Evolutionary conservation across 1,140 invertebrate genomes (phyloP).

Genomic region (Pectinophora gossypiella): DNA sequence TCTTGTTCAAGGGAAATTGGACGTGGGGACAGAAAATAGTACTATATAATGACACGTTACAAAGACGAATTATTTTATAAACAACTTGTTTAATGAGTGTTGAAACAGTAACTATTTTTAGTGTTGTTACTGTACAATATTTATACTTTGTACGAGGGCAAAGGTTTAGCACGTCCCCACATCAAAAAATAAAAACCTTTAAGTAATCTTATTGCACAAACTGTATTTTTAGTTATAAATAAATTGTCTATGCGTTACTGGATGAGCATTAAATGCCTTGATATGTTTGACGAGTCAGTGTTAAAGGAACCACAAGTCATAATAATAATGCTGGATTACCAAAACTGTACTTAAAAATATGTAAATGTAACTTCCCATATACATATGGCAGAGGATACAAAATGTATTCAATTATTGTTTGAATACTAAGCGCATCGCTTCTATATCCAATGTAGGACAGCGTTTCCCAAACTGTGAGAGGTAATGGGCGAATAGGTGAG

Average conservation of each 20-base stretch:
- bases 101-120: too few relatives aligned
- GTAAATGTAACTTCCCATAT: constrained; percentile 33
- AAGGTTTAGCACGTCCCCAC: too few relatives aligned
- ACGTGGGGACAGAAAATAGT: too few relatives aligned
- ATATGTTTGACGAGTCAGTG: constrained; percentile 2
- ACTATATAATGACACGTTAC: too few relatives aligned
- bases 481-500: too few relatives aligned
- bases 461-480: neutral
- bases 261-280: constrained; percentile 1
- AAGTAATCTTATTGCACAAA: neutral
- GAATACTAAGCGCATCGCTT: neutral
- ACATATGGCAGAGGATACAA: constrained; percentile 24
- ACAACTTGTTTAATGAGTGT: too few relatives aligned
- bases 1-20: too few relatives aligned
- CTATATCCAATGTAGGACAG: neutral
- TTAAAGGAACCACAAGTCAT: constrained; percentile 3
- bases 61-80: too few relatives aligned
- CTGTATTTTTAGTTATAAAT: too few relatives aligned
- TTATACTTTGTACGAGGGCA: too few relatives aligned
- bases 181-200: neutral
- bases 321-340: neutral
- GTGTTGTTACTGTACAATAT: too few relatives aligned
- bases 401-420: neutral
- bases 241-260: too few relatives aligned
- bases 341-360: constrained; percentile 38